phyloP scores from a whole-genome alignment of 2,113 vertebrate species.

The Carollia perspicillata region DNA sequence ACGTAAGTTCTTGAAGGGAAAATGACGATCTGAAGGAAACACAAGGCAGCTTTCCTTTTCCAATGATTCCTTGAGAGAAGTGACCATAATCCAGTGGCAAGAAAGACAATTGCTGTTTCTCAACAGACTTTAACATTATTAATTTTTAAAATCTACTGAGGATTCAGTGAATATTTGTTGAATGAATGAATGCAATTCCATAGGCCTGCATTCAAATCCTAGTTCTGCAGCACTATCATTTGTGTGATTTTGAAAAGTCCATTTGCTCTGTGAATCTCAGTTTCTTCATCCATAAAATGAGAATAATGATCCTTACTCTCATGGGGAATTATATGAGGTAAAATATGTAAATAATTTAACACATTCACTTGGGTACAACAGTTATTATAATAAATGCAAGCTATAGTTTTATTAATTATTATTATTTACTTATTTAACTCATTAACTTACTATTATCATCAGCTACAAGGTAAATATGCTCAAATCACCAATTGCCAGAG shows the following conservation, averaged over 20 bases:
- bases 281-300: background rate
- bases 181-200: background rate
- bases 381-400: slow-evolving; percentile 30
- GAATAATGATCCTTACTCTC: background rate
- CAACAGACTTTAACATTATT: background rate
- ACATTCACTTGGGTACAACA: background rate
- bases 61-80: background rate
- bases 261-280: background rate
- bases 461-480: slow-evolving; percentile 43
- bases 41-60: background rate
- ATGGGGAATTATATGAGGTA: background rate
- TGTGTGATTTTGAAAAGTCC: background rate
- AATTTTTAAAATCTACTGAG: background rate
- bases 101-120: background rate
- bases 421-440: background rate
- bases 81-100: background rate
- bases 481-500: background rate
- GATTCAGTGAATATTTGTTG: background rate
- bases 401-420: background rate
- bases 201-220: background rate
- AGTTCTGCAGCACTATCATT: background rate
- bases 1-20: background rate
- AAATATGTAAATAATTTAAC: background rate
- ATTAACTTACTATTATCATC: slow-evolving; percentile 29
- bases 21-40: background rate